Percentiles rank a stretch among this genome's conserved stretches.
Evolutionary conservation across 2,113 vertebrate genomes (phyloP).

Genomic region (Calidris pugnax): DNA sequence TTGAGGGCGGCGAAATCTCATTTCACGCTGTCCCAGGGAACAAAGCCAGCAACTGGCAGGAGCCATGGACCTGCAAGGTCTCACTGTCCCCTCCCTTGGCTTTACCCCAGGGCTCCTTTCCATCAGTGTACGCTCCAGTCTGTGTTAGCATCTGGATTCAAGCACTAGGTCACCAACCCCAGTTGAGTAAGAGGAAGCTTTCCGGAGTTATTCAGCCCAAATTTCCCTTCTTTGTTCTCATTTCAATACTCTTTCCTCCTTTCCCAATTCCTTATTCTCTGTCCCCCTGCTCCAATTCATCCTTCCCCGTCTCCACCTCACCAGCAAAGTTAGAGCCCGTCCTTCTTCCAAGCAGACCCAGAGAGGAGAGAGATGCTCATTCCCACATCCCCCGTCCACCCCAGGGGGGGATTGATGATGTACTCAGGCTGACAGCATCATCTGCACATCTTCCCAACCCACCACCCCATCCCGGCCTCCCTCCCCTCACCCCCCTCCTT

Average conservation of each 20-base stretch:
- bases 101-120: background rate
- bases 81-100: background rate
- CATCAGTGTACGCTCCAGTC: too few species aligned
- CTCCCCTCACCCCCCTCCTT: background rate
- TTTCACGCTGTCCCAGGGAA: background rate
- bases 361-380: background rate
- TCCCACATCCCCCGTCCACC: background rate
- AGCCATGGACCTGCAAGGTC: background rate
- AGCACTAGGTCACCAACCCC: background rate
- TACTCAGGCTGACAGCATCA: background rate
- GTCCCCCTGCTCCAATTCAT: background rate
- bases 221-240: background rate
- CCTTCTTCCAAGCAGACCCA: background rate
- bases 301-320: background rate
- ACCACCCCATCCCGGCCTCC: background rate
- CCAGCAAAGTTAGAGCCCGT: background rate
- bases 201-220: background rate
- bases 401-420: background rate
- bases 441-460: background rate
- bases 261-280: background rate
- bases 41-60: background rate
- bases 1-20: background rate
- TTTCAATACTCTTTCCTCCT: accelerated
- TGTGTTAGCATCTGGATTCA: background rate
- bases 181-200: background rate